Conservation (phyloP, 1,140 invertebrate species). For the Drosophila bifasciata region DNA sequence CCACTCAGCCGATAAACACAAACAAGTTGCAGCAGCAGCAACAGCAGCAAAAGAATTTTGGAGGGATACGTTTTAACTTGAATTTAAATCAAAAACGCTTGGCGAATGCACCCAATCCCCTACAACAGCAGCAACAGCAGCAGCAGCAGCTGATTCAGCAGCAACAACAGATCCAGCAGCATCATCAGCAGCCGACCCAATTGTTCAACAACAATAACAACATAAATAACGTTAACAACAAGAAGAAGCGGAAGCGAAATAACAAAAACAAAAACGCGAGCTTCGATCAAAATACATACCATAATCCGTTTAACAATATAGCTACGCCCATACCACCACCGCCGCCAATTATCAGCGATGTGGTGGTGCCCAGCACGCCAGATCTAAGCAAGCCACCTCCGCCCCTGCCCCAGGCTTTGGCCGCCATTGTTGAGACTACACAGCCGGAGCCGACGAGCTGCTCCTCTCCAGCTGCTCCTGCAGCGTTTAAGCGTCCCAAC, state of each 20-base stretch:
- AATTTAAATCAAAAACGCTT: conserved; percentile 81
- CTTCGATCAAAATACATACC: conserved; percentile 82
- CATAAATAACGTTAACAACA: conserved; percentile 69
- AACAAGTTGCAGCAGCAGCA: conserved; percentile 40
- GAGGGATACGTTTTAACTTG: conserved; percentile 83
- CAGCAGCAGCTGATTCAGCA: conserved; percentile 69
- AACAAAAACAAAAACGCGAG: conserved; percentile 85
- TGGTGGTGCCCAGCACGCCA: conserved; percentile 55
- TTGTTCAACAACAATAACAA: conserved; percentile 36
- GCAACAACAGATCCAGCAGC: conserved; percentile 24
- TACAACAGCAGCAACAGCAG: conserved; percentile 56
- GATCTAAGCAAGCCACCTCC: conserved; percentile 71
- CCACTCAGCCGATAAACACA: conserved; percentile 23
- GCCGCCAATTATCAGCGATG: conserved; percentile 43
- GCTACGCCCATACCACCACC: conserved; percentile 36
- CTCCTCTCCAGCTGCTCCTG: conserved; percentile 15
- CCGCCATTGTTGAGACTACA: conserved; percentile 10
- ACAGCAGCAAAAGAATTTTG: conserved; percentile 74
- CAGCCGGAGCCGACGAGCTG: conserved; percentile 14
- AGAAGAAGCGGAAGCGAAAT: conserved; percentile 91
- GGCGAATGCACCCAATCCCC: conserved; percentile 69
- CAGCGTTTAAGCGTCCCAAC: conserved; percentile 69
- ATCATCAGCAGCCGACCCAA: conserved; percentile 27
- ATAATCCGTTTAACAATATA: conserved; percentile 60
- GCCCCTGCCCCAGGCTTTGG: conserved; percentile 51